Evolutionary conservation across 2,888 invertebrate genomes (phyloP), one percentile per base, ranked within the genome.

Genomic region (Endotricha flammealis): DNA sequence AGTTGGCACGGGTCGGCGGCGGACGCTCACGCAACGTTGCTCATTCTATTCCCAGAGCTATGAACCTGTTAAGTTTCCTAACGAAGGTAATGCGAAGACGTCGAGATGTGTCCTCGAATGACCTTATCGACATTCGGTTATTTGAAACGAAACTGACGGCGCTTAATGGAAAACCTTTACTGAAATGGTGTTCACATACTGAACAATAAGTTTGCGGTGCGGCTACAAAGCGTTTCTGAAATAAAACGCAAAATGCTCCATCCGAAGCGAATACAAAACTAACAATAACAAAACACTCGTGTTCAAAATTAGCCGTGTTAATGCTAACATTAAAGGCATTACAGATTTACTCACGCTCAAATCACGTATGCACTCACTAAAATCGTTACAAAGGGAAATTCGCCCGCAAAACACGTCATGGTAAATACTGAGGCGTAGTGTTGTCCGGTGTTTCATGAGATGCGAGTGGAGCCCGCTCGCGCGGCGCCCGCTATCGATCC

Each of bases 371-470:
- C 53, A 62, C 57, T 59, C 56, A 58, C 56, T 58, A 51, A 55
- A 62, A 60, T 61, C 58, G 44, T 44, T 57, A 55, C 55, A 58
- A 53, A 57, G 53, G 48, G 54, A 50, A 50, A 65, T 72, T 67
- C 57, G 61, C 60, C 66, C 66, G 57, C 76, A 67, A 73, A 78
- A 75, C 75, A 69, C 70, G 66, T 74, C 71, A 68, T 70, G 68
- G 64, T 68, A 70, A 69, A 64, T 62, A 64, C 60, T 55, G 53
- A 64, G 63, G 69, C 66, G 67, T 68, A 80, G 79, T 80, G 76
- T 78, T 80, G 82, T 82, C 83, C 83, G 77, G 76, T 80, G 77
- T 80, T 76, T 71, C 77, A 72, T 69, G 77, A 65, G 74, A 73
- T 71, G 76, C 68, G 79, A 68, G 68, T 66, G 62, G 60, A 64